Conservation (phyloP, 2,888 invertebrate genomes). For the Salticus scenicus region DNA sequence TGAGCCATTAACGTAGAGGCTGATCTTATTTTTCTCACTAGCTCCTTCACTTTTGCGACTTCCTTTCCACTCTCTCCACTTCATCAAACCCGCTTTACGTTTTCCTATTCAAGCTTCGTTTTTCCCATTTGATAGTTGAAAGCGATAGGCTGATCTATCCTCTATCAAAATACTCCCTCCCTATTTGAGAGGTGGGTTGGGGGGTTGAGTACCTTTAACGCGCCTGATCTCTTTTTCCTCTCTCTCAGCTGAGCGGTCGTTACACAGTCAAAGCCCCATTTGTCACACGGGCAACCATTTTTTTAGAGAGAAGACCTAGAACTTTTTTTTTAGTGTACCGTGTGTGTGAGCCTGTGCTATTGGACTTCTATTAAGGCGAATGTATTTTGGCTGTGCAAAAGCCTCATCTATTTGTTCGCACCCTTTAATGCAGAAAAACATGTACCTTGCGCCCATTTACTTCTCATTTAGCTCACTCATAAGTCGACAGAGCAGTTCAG, state of each 20-base stretch:
- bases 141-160: slow-evolving; percentile 65
- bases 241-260: slow-evolving; percentile 49
- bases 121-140: slow-evolving; percentile 68
- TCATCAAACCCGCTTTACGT: slow-evolving; percentile 63
- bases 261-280: slow-evolving; percentile 67
- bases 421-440: slow-evolving; percentile 45
- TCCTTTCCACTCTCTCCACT: slow-evolving; percentile 21
- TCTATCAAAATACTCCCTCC: slow-evolving; percentile 48
- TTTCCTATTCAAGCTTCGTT: slow-evolving; percentile 47
- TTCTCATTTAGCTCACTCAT: slow-evolving; percentile 45
- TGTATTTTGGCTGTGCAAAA: slow-evolving; percentile 30
- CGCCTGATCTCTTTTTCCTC: slow-evolving; percentile 31
- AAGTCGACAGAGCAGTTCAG: slow-evolving; percentile 34
- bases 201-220: slow-evolving; percentile 58
- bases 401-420: slow-evolving; percentile 47
- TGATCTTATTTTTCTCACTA: slow-evolving; percentile 43
- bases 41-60: slow-evolving; percentile 11
- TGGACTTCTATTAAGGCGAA: slow-evolving; percentile 31
- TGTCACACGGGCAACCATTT: slow-evolving; percentile 55
- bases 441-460: slow-evolving; percentile 37
- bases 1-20: slow-evolving; percentile 40
- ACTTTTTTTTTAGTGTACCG: no score
- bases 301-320: background rate
- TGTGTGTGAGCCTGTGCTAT: background rate
- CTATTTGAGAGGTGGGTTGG: slow-evolving; percentile 28